Conservation (phyloP, 2,797 vertebrate species). For the Chaenodraco wilsoni region DNA sequence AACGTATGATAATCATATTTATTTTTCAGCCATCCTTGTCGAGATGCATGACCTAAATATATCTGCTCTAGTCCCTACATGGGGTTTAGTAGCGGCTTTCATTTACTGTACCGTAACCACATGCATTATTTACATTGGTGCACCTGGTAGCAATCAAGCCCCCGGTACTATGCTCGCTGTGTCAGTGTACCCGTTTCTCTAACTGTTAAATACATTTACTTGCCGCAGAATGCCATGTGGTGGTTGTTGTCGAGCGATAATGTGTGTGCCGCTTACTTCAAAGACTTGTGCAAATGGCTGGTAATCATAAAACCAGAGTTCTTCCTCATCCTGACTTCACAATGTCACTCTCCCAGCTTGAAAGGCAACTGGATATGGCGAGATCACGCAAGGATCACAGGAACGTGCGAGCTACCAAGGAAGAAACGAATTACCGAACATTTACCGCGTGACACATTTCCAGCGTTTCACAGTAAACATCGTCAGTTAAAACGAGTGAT, state of each 20-base stretch:
- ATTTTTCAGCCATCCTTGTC: too few species aligned
- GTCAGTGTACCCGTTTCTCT: too few species aligned
- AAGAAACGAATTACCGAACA: too few species aligned
- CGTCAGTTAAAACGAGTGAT: neutral
- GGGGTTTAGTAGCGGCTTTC: conserved; percentile 4
- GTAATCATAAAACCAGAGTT: too few species aligned
- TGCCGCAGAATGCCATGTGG: too few species aligned
- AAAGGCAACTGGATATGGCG: too few species aligned
- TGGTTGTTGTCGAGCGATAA: neutral
- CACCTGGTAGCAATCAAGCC: neutral
- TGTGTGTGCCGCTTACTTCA: neutral
- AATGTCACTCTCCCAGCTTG: neutral
- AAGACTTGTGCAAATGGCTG: neutral
- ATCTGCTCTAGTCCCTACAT: neutral
- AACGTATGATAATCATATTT: neutral
- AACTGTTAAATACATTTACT: too few species aligned
- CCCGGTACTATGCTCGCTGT: neutral
- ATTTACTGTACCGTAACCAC: neutral
- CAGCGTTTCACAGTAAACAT: too few species aligned
- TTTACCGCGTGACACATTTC: too few species aligned
- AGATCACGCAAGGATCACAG: too few species aligned
- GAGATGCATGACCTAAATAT: neutral
- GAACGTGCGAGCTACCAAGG: too few species aligned
- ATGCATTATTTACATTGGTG: neutral
- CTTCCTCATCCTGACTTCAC: too few species aligned